Evolutionary conservation across 2,797 vertebrate species (phyloP).

Genomic region (Amblyraja radiata): DNA sequence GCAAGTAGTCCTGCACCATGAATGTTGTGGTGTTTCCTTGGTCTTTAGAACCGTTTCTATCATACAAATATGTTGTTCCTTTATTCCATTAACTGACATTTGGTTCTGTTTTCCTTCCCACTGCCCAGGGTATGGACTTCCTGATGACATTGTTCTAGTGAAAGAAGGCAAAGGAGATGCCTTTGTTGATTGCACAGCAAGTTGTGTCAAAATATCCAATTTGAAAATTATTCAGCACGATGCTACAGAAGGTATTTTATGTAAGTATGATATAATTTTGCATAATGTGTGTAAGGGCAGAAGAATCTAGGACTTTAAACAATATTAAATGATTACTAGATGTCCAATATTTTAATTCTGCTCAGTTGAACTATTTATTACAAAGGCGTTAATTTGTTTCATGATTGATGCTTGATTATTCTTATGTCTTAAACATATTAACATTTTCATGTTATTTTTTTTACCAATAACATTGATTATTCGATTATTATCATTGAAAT

Average conservation of each 20-base stretch:
- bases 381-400: background rate
- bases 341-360: background rate
- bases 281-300: too few relatives aligned
- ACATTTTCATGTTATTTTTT: background rate
- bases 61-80: background rate
- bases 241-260: conserved; percentile 84
- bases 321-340: background rate
- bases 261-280: conserved; percentile 61
- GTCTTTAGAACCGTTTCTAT: background rate
- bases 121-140: conserved; percentile 74
- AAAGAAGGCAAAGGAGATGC: conserved; percentile 76
- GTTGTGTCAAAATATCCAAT: conserved; percentile 69
- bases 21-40: background rate
- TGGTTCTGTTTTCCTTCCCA: conserved; percentile 34
- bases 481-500: background rate
- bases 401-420: background rate
- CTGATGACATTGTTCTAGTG: conserved; percentile 88
- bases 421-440: background rate
- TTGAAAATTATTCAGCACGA: conserved; percentile 86
- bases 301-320: background rate
- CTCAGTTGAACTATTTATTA: background rate
- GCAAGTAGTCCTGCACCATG: background rate
- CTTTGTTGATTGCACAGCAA: conserved; percentile 78
- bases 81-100: conserved; percentile 20
- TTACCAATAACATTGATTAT: background rate